Evolutionary conservation across 2,888 invertebrate genomes (phyloP).

Genomic region (Panzeria rudis): DNA sequence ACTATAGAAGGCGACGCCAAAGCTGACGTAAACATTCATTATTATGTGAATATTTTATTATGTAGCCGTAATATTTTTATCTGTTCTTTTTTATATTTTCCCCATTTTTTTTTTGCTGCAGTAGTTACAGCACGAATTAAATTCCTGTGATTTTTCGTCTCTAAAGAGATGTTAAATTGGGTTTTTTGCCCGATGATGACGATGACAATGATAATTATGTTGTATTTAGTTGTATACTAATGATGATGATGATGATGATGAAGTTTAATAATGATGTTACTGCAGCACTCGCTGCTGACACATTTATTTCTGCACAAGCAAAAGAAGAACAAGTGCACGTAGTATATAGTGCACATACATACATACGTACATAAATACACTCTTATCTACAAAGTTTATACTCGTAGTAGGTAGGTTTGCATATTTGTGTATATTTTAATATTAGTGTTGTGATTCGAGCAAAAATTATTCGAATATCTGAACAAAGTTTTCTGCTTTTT

Average conservation of each 20-base stretch:
- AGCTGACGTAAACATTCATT: conserved; percentile 27
- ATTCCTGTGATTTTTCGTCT: conserved; percentile 44
- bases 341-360: neutral
- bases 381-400: neutral
- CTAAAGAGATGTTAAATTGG: conserved; percentile 40
- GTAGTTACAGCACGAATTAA: conserved; percentile 25
- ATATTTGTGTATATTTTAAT: neutral
- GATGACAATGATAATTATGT: conserved; percentile 15
- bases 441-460: too few species aligned
- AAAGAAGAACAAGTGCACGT: conserved; percentile 43
- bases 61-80: conserved; percentile 21
- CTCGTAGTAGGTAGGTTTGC: neutral
- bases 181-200: conserved; percentile 19
- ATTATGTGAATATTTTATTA: conserved; percentile 43
- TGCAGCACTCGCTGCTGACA: conserved; percentile 78
- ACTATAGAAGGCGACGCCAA: conserved; percentile 48
- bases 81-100: neutral
- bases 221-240: neutral
- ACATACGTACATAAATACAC: neutral
- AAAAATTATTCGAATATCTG: too few species aligned
- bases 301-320: conserved; percentile 72
- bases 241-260: conserved; percentile 35
- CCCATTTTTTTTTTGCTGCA: neutral
- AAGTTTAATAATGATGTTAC: conserved; percentile 43
- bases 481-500: too few species aligned